Evolutionary conservation across 2,113 vertebrate genomes (phyloP), one percentile per base, ranked within the genome.

Genomic region (Spermophilus dauricus): DNA sequence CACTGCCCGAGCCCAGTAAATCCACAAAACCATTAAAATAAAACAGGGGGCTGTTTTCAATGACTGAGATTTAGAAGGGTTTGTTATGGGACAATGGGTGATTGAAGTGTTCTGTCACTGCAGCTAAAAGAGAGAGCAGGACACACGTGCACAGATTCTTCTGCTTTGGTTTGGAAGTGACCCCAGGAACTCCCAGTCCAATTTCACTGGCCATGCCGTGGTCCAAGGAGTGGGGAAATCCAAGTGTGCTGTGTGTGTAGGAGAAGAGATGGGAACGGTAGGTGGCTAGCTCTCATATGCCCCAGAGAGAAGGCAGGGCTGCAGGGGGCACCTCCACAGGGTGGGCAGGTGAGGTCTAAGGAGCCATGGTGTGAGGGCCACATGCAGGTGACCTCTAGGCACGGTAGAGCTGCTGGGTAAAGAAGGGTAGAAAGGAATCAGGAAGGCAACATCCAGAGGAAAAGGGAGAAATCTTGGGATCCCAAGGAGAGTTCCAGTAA

Each of bases 151-250:
- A 84, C 2, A 2, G 37, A 16, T 13, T 51, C 45, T 73, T 30
- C 86, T 45, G 63, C 53, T 93, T 91, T 93, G 93, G 13, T 56
- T 89, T 67, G 26, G 10, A 92, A 94, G 65, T 13, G 42, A 87
- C 34, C 69, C 18, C 63, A 24, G 72, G 69, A 26, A 80, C 20
- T 86, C 65, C n/a, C 37, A 70, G n/a, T 80, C 85, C 89, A 26
- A 88, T 42, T 84, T 81, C 58, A 85, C 5, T 72, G 58, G 89
- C 78, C 48, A 76, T 32, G 45, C 16, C 10, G 4, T 85, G 22
- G 89, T 85, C 32, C 82, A 45, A 70, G 61, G n/a, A 88, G 13
- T 30, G 37, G 26, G 28, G 30, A 87, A 94, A 77, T 67, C 11
- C 30, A 93, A 80, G 45, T 93, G 28, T 17, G 34, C 61, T 53